Evolutionary conservation across 2,888 invertebrate species (phyloP), one percentile per base, ranked within the genome.

Genomic region (Amblyteles armatorius): DNA sequence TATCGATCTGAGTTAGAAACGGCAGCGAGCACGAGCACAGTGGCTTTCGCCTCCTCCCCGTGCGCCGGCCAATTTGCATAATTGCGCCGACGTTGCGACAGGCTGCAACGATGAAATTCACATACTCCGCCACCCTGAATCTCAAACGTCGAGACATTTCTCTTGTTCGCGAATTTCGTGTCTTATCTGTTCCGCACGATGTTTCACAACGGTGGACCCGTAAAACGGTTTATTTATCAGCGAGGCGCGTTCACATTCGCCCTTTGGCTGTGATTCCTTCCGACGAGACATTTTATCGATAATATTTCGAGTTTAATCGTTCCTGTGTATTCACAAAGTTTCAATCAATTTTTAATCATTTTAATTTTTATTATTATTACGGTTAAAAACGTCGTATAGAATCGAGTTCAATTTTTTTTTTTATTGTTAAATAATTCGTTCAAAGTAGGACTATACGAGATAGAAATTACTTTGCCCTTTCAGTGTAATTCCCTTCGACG

Each of bases 1-100:
- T 78, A 88, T 88, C 83, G 89, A 88, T 86, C 86, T 72, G 76
- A 68, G 81, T 84, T 77, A 83, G 86, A 82, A 85, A 86, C 79
- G 60, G 69, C 76, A 44, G 77, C 11, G 86, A 57, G 87, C 76
- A 87, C 82, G 73, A 81, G 67, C 72, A 73, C 60, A 78, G 57
- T 11, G 76, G 65, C 3, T 69, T 44, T 76, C 65, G 36, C 9
- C 5, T 26, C 60, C 50, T 40, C 69, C 48, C 40, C 52, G 82
- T 86, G 80, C 85, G 29, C 52, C 82, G 85, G 44, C 77, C 86
- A 88, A 88, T 89, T 89, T 88, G 86, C 88, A 89, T 89, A 88
- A 89, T 89, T 89, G 89, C 86, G 79, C 84, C 84, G 85, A 69
- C 85, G 82, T 83, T 83, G 84, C 26, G 50, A 19, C 79, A 68